Percentiles rank a stretch among this genome's conserved stretches.
Evolutionary conservation across 2,797 vertebrate species (phyloP).

Genomic region (Podargus strigoides): DNA sequence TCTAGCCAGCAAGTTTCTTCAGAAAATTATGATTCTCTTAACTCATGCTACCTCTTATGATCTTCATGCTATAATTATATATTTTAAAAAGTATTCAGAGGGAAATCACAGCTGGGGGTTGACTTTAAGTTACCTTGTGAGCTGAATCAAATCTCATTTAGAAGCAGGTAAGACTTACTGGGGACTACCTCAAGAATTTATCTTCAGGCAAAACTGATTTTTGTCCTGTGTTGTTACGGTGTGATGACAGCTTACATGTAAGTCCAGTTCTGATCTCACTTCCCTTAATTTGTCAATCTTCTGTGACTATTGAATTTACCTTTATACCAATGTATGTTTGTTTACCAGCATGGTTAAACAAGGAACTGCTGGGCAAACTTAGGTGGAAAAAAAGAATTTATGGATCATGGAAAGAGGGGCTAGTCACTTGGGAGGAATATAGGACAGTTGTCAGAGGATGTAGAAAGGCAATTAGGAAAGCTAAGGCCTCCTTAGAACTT

Average conservation of each 20-base stretch:
- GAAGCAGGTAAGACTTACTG: neutral
- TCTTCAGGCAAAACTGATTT: conserved; percentile 34
- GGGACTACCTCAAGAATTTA: neutral
- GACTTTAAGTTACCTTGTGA: neutral
- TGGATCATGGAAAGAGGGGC: too few species aligned
- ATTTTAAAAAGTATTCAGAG: neutral
- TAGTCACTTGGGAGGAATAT: too few species aligned
- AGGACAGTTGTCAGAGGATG: too few species aligned
- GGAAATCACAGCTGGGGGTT: conserved; percentile 16
- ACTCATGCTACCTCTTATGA: conserved; percentile 5
- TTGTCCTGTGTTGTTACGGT: neutral
- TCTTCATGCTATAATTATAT: conserved; percentile 8
- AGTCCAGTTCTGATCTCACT: neutral
- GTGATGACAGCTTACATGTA: neutral
- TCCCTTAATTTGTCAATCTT: neutral
- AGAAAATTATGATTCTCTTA: neutral
- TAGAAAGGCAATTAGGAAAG: too few species aligned
- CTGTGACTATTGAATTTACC: neutral
- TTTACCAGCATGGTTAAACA: too few species aligned
- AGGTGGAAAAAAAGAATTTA: too few species aligned
- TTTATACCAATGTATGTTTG: neutral
- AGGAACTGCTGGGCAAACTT: too few species aligned
- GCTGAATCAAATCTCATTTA: conserved; percentile 28
- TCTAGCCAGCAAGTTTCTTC: neutral
- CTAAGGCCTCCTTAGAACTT: too few species aligned